Base-by-base conservation (phyloP, 2,113 vertebrate species). In the Crotophaga sulcirostris region DNA sequence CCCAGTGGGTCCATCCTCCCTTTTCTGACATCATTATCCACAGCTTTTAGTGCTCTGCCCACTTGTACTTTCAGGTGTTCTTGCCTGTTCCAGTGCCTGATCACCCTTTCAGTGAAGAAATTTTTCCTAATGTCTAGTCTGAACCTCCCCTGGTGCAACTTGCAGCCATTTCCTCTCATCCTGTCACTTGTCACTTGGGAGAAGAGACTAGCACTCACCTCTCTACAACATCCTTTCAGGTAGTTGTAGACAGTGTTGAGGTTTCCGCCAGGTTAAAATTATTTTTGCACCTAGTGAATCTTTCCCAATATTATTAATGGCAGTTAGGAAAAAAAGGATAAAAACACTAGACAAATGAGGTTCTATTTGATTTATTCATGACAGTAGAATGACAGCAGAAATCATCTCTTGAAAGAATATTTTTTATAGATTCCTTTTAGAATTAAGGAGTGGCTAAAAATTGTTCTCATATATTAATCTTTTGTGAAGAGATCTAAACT, bases 401-500 rank as follows among this genome's bases (percentile, higher is more conserved):
- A 54, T 85, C 75, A 95, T 56, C 56, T 90, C 74, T 60, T 94
- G 78, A 90, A 94, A 81, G 81, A 91, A 79, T 23, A 60, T 78
- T 90, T 91, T 34, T 88, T 82, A 85, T 25, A 92, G 70, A 75
- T 91, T 90, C 49, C 75, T 93, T 58, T 67, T 14, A 89, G 47
- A 92, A 80, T 59, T 88, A 87, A 85, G 67, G 47, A 90, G 87
- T 80, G 44, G 34, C 19, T 83, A 79, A 89, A 91, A 93, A 87
- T 76, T 88, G 24, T 91, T 88, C 66, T 72, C 26, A 55, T 58
- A 69, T 45, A 45, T 80, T 80, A 87, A 72, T 75, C 74, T 90
- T 90, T 82, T 79, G 52, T 93, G 73, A 95, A 60, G 81, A 95
- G 49, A 87, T 78, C 88, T 91, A 93, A 91, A 72, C 60, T 72